Evolutionary conservation across 2,888 invertebrate genomes (phyloP), one percentile per base, ranked within the genome.

Genomic region (Synanthedon myopaeformis): DNA sequence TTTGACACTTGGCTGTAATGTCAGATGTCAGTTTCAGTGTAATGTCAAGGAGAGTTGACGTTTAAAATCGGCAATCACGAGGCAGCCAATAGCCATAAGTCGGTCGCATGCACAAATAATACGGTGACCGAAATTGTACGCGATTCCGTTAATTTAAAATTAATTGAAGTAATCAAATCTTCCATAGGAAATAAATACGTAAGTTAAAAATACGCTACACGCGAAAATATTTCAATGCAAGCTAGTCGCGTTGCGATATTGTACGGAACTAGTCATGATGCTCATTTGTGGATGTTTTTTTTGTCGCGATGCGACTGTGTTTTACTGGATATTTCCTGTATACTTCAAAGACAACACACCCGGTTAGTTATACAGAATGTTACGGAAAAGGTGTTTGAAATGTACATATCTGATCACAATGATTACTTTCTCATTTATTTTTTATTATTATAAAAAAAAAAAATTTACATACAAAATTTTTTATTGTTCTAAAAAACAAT

Each of bases 131-230:
- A 71, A 74, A 35, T 59, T 67, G 61, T 62, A 73, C 66, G 76
- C 74, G 62, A 76, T 79, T 78, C 80, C 72, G 60, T 62, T 82
- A 84, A 35, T 11, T 49, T 12, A 12, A 12, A 49, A 6, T 49
- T 19, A 79, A 76, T 62, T 63, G 70, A 76, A 76, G 78, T 78
- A 74, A 75, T 68, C 69, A 81, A 78, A 83, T 84, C 86, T 86
- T 86, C 86, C 85, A 84, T 86, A 85, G 84, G 72, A 79, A 78
- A 73, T 75, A 73, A 77, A 76, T 81, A 81, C 74, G 76, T 84
- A 82, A 82, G 82, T 75, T 79, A 70, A 74, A 72, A 62, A 69
- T 74, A 35, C 10, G 70, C 74, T 70, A 67, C 72, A 58, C 68
- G 74, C 73, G 64, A 74, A 73, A 79, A 74, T 77, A 70, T 78